Percentiles rank a stretch among this genome's conserved stretches.
Evolutionary conservation across 2,797 vertebrate species (phyloP).

Genomic region (Gobionotothen gibberifrons): DNA sequence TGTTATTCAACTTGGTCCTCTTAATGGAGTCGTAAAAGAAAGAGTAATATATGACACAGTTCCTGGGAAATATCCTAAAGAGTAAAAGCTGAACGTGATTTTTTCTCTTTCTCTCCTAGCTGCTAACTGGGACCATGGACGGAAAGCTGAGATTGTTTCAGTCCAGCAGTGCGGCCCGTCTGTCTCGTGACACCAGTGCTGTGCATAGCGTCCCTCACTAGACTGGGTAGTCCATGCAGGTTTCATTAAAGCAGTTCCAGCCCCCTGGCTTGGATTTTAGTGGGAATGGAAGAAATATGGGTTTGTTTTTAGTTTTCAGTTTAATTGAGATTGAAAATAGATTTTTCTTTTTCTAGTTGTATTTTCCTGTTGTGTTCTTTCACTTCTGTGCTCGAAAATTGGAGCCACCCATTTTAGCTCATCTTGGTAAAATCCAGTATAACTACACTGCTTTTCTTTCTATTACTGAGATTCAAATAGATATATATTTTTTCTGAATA

Average conservation of each 20-base stretch:
- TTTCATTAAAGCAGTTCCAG: constrained; percentile 54
- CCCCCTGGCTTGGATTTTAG: constrained; percentile 40
- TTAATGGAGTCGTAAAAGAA: constrained; percentile 28
- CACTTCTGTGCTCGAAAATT: constrained; percentile 6
- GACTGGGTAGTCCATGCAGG: constrained; percentile 53
- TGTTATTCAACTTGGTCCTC: constrained; percentile 40
- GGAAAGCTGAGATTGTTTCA: constrained; percentile 88
- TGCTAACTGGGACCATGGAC: constrained; percentile 89
- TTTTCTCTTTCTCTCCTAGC: constrained; percentile 75
- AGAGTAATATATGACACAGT: constrained; percentile 34
- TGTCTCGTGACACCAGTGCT: constrained; percentile 55
- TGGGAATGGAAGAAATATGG: constrained; percentile 19
- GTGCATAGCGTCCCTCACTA: constrained; percentile 41
- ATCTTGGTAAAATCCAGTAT: constrained; percentile 20
- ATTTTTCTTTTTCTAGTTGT: constrained; percentile 11
- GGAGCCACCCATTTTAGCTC: constrained; percentile 11
- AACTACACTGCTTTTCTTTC: constrained; percentile 8
- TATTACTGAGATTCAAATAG: constrained; percentile 16
- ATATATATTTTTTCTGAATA: constrained; percentile 17
- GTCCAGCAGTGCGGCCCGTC: constrained; percentile 61
- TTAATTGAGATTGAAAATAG: constrained; percentile 40
- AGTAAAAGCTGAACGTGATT: constrained; percentile 32
- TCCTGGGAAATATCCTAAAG: constrained; percentile 35
- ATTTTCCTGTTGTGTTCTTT: constrained; percentile 16
- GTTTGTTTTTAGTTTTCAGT: constrained; percentile 15